Percentiles rank a stretch among this genome's conserved stretches.
Evolutionary conservation across 2,797 vertebrate genomes (phyloP).

Genomic region (Microcaecilia unicolor): DNA sequence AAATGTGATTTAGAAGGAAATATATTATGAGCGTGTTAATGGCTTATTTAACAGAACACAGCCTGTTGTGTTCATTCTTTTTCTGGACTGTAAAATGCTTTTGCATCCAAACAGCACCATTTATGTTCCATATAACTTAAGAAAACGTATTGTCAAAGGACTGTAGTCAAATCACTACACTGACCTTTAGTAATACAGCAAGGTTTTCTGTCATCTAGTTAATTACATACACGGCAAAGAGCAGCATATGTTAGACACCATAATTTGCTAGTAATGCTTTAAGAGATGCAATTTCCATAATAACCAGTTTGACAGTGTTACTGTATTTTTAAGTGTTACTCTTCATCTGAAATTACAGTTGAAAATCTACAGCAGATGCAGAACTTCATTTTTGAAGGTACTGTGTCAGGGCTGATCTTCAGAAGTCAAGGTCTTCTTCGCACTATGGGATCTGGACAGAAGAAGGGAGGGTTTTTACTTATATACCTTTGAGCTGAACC

Average conservation of each 20-base stretch:
- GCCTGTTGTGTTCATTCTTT: not conserved
- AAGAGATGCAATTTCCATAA: conserved; percentile 10
- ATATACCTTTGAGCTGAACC: too few relatives aligned
- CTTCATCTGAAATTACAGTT: conserved; percentile 22
- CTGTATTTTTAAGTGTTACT: conserved; percentile 15
- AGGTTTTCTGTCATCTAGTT: conserved; percentile 24
- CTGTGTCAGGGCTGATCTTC: conserved; percentile 13
- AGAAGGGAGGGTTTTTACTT: too few relatives aligned
- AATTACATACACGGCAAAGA: conserved; percentile 15
- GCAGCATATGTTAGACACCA: conserved; percentile 6
- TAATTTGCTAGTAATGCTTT: conserved; percentile 20
- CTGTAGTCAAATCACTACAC: conserved; percentile 15
- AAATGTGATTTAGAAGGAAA: conserved; percentile 6
- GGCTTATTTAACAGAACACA: conserved; percentile 5
- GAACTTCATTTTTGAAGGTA: not conserved
- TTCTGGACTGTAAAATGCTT: not conserved
- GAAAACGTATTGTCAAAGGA: conserved; percentile 24
- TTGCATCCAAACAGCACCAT: conserved; percentile 12
- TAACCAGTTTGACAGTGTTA: not conserved
- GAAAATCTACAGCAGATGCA: conserved; percentile 11
- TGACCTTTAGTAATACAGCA: conserved; percentile 24
- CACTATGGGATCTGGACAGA: too few relatives aligned
- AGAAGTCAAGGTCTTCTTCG: too few relatives aligned
- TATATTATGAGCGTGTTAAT: conserved; percentile 3
- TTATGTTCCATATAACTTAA: conserved; percentile 17